These are phyloP conservation scores for Drosophila subsilvestris DNA, from an alignment of 2,888 invertebrate species.

Conservation along the genomic window DNA sequence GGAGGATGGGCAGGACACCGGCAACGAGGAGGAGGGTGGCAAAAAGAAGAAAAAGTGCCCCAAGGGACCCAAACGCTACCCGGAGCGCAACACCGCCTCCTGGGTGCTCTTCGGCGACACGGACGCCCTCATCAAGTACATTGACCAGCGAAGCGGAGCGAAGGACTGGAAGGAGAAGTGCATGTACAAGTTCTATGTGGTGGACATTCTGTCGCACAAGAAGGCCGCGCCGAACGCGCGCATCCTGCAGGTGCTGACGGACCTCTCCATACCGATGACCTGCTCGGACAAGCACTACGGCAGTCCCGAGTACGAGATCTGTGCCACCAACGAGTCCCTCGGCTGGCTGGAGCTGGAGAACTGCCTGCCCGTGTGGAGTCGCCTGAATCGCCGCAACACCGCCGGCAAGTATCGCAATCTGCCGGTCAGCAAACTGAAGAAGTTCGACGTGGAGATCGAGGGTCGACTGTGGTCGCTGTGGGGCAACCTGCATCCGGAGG, in stretches of 20 bases:
- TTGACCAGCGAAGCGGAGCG: slow-evolving; percentile 68
- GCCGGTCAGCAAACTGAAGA: slow-evolving; percentile 84
- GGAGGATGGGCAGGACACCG: slow-evolving; percentile 42
- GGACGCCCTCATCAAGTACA: slow-evolving; percentile 74
- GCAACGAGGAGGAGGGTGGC: slow-evolving; percentile 40
- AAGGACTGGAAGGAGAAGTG: slow-evolving; percentile 71
- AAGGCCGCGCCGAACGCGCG: slow-evolving; percentile 76
- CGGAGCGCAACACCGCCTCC: slow-evolving; percentile 82
- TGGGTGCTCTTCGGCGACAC: slow-evolving; percentile 81
- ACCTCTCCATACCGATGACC: slow-evolving; percentile 68
- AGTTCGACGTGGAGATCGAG: slow-evolving; percentile 88
- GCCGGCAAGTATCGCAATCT: slow-evolving; percentile 76
- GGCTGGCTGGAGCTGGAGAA: slow-evolving; percentile 81
- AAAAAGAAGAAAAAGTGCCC: slow-evolving; percentile 53
- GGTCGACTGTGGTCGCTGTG: slow-evolving; percentile 88
- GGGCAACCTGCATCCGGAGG: slow-evolving; percentile 87
- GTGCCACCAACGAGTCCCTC: slow-evolving; percentile 80
- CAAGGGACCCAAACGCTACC: slow-evolving; percentile 67
- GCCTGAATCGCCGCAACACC: slow-evolving; percentile 79
- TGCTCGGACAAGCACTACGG: slow-evolving; percentile 63
- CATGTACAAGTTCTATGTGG: slow-evolving; percentile 74
- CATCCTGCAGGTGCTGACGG: slow-evolving; percentile 77
- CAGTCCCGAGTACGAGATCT: slow-evolving; percentile 70
- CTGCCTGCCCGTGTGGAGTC: slow-evolving; percentile 82
- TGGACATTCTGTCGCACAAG: slow-evolving; percentile 79